phyloP scores from a whole-genome alignment of 2,888 invertebrate species.

The Rambutsinella grinnellia region DNA sequence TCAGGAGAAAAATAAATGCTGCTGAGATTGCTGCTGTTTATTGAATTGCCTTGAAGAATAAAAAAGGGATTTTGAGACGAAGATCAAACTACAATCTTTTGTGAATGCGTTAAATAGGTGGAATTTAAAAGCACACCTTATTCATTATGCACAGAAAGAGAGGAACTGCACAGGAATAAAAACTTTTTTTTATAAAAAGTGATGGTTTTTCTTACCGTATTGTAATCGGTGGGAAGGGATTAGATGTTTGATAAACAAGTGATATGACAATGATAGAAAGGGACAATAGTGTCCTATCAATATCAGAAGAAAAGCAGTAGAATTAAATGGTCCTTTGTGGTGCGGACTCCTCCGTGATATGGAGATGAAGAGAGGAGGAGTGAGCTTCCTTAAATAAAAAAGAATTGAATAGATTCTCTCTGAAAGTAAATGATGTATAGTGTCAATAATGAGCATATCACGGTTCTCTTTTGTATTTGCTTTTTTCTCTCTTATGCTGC shows the following conservation, averaged over 20 bases:
- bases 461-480: slow-evolving; percentile 30
- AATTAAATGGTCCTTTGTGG: too few relatives aligned
- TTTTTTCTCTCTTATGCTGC: slow-evolving; percentile 27
- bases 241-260: slow-evolving; percentile 36
- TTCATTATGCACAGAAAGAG: slow-evolving; percentile 46
- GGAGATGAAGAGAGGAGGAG: background rate
- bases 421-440: slow-evolving; percentile 6
- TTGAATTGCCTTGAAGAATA: too few relatives aligned
- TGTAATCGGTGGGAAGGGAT: slow-evolving; percentile 55
- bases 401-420: too few relatives aligned
- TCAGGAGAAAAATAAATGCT: background rate
- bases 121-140: slow-evolving; percentile 43
- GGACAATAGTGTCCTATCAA: slow-evolving; percentile 1
- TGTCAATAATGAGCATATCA: slow-evolving; percentile 56
- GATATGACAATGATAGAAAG: slow-evolving; percentile 2
- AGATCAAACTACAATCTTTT: too few relatives aligned
- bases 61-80: too few relatives aligned
- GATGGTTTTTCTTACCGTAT: slow-evolving; percentile 44
- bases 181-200: too few relatives aligned
- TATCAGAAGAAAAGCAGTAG: too few relatives aligned
- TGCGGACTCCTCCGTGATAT: too few relatives aligned
- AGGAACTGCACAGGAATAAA: too few relatives aligned
- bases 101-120: too few relatives aligned
- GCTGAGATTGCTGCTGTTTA: too few relatives aligned
- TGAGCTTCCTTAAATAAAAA: background rate